A percentile compares a stretch with the other conserved stretches of the same genome.
Evolutionary conservation across 2,797 vertebrate genomes (phyloP).

Genomic region (Peromyscus attwateri): DNA sequence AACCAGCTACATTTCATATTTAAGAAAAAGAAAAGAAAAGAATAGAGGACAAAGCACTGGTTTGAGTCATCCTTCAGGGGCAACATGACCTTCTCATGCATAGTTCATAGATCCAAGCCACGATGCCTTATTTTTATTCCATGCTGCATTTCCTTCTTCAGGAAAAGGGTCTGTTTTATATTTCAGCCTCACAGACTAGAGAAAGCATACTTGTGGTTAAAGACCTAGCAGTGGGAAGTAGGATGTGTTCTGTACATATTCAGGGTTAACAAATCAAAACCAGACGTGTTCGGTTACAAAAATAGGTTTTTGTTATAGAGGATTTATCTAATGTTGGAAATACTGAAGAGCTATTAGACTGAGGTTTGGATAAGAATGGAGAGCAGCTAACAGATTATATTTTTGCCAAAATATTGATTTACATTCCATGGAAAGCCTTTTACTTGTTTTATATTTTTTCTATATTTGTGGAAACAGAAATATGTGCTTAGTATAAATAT

Average conservation of each 20-base stretch:
- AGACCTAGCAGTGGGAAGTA: conserved; percentile 75
- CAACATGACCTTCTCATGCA: not conserved
- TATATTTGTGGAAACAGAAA: conserved; percentile 19
- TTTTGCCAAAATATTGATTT: conserved; percentile 78
- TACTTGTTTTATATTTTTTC: conserved; percentile 60
- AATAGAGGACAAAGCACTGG: not conserved
- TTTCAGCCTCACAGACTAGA: conserved; percentile 74
- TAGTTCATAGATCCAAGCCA: not conserved
- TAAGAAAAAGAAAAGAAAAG: not conserved
- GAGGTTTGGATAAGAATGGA: conserved; percentile 72
- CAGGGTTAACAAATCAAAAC: conserved; percentile 83
- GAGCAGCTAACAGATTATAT: conserved; percentile 78
- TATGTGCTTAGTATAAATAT: conserved; percentile 50
- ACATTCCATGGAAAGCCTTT: conserved; percentile 61
- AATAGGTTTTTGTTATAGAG: conserved; percentile 68
- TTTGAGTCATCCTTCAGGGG: not conserved
- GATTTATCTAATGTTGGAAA: conserved; percentile 81
- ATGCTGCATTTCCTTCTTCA: conserved; percentile 59
- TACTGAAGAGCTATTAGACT: conserved; percentile 70
- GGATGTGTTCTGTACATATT: conserved; percentile 72
- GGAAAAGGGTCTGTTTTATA: conserved; percentile 77
- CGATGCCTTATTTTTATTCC: not conserved
- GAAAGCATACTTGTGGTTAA: conserved; percentile 71
- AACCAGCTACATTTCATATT: conserved; percentile 18
- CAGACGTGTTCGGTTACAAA: conserved; percentile 80